Conservation (phyloP, 2,797 vertebrate species). For the Acridotheres tristis region DNA sequence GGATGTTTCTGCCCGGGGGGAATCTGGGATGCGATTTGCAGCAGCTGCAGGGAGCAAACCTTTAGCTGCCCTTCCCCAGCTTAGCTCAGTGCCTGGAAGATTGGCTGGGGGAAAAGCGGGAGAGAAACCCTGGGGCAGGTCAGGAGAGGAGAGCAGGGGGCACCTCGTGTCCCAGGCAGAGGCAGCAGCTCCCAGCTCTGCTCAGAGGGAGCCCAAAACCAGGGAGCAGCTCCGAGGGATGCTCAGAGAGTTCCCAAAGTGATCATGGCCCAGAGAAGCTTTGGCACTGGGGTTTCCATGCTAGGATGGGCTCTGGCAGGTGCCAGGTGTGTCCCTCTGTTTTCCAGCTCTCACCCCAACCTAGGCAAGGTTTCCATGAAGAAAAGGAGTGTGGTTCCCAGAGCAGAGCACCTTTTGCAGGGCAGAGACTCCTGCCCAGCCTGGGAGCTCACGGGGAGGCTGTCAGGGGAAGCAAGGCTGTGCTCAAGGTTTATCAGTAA, state of each 20-base stretch:
- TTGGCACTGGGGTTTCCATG: fast-evolving
- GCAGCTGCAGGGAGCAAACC: not conserved
- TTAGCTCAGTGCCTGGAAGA: not conserved
- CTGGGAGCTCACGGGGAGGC: not conserved
- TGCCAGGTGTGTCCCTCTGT: fast-evolving
- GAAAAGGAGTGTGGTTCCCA: not conserved
- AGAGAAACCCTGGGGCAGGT: not conserved
- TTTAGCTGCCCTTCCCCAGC: not conserved
- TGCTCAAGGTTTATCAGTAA: conserved; percentile 63
- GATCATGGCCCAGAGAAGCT: not conserved
- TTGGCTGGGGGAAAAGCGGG: not conserved
- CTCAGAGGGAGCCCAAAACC: no score
- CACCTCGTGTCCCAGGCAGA: not conserved
- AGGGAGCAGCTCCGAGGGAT: fast-evolving
- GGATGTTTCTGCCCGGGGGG: not conserved
- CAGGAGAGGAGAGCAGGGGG: not conserved
- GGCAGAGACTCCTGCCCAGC: not conserved
- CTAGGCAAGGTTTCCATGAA: not conserved
- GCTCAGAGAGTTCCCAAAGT: fast-evolving
- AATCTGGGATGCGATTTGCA: not conserved
- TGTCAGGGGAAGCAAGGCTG: not conserved
- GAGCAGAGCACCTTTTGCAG: not conserved
- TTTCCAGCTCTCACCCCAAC: not conserved
- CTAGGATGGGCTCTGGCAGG: not conserved
- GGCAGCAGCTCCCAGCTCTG: not conserved